Percentiles rank a stretch among this genome's conserved stretches.
Conservation (phyloP, 2,797 vertebrate genomes). For the Eurystomus glaucurus region DNA sequence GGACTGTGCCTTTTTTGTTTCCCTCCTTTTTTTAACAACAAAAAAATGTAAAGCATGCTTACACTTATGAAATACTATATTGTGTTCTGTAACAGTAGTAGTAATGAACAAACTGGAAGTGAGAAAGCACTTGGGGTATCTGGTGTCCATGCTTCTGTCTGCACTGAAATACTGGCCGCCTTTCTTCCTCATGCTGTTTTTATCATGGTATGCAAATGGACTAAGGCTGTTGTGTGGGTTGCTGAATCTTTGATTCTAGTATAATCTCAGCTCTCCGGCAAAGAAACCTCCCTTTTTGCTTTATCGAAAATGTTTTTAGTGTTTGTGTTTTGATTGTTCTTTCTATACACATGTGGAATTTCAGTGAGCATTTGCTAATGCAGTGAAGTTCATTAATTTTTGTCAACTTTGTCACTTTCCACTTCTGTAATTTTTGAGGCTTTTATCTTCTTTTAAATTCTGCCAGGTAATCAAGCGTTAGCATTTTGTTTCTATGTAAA, state of each 20-base stretch:
- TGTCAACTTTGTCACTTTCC: background rate
- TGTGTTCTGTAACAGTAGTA: background rate
- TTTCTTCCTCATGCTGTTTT: background rate
- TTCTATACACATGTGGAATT: background rate
- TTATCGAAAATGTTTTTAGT: background rate
- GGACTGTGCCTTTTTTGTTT: background rate
- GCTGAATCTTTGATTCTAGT: background rate
- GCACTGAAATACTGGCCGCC: background rate
- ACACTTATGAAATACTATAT: background rate
- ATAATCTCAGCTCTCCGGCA: background rate
- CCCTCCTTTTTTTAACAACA: background rate
- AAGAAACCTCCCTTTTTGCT: background rate
- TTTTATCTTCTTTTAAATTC: background rate
- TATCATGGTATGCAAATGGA: rapidly evolving
- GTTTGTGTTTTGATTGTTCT: background rate
- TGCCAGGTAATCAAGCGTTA: background rate
- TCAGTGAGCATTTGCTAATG: background rate
- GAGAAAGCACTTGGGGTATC: background rate
- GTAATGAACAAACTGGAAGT: background rate
- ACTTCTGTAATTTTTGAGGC: background rate
- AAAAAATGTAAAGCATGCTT: background rate
- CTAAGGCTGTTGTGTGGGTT: background rate
- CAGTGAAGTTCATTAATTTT: background rate
- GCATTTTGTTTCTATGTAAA: background rate
- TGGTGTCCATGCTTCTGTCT: background rate